Evolutionary conservation across 2,113 vertebrate genomes (phyloP), one percentile per base, ranked within the genome.

Genomic region (Prionailurus viverrinus): DNA sequence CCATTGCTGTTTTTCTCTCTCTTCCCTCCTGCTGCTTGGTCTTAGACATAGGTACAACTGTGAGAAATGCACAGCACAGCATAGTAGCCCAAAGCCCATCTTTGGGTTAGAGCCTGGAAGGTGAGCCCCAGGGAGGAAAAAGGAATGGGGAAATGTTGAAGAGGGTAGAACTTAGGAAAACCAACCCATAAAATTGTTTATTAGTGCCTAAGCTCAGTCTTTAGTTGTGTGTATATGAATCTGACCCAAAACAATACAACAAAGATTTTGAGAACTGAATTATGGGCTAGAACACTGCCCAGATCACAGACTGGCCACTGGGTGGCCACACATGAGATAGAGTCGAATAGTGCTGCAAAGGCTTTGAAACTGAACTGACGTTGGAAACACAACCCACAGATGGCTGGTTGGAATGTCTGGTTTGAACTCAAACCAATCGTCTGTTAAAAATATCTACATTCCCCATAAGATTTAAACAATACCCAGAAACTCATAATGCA

Each of bases 241-340:
- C 69, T 84, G 31, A 94, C 33, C 16, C 61, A 61, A 91, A 88
- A 58, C 19, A 79, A 89, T 66, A 33, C n/a, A 58, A n/a, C 91
- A 89, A 68, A 85, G 14, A 63, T 81, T 73, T 87, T 81, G 21
- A 97, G 36, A 94, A 81, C 16, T 85, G 51, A 89, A 76, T 90
- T 92, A 96, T 94, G 79, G 33, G 73, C 23, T 29, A 69, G 33
- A 76, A 74, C 14, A 63, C 45, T 85, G n/a, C 23, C 36, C 65
- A 84, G 23, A 5, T 87, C 45, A 11, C 45, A 89, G 23, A 73
- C 7, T 80, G 69, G 39, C 69, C 87, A 84, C 71, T 61, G 91
- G 91, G 55, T 74, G 29, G 63, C 63, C 41, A 55, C 27, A 85
- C 63, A 74, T 12, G 25, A 69, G 66, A 74, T 27, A 86, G 14